Evolutionary conservation across 2,797 vertebrate genomes (phyloP), one percentile per base, ranked within the genome.

Genomic region (Philypnodon macrostomus): DNA sequence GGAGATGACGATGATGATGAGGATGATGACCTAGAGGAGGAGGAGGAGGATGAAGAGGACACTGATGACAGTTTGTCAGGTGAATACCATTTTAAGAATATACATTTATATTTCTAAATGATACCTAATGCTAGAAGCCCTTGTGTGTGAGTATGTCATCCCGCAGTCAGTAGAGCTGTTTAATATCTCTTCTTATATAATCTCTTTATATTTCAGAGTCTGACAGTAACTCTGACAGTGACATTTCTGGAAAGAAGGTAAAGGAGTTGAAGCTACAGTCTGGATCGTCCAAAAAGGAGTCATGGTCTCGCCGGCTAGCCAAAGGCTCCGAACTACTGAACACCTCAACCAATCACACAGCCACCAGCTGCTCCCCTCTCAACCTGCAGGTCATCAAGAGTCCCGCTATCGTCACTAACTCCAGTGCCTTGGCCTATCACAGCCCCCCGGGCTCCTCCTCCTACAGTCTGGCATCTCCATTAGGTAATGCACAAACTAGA

Each of bases 31-130:
- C 90, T 91, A 11, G 93, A 94, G 37, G 92, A 98, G 16, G 95
- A 98, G 16, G 95, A 97, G 42, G 95, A 97, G 46, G 95, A 94
- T 49, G 93, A 98, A 64, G 90, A 90, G 63, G 95, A 98, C 85
- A 92, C 95, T 45, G 95, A 98, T 80, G 94, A 96, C 75, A 99
- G 94, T 78, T 91, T 96, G 67, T 97, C 96, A 94, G 96, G 96
- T 98, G 57, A 55, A 80, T 61, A 12, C 5, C 15, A 26, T 60
- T 16, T 6, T 33, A 13, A 13, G 6, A 33, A 3, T 32, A n/a
- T n/a, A n/a, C 13, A 32, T 32, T 32, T 11, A 13, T 31, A 31
- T 23, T 23, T 23, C 21, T 6, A 23, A 23, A 23, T 6, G 6
- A 23, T 23, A 3, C 6, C 3, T 3, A 23, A 3, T 3, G 21